Evolutionary conservation across 2,888 invertebrate genomes (phyloP), one percentile per base, ranked within the genome.

Genomic region (Caprella mutica): DNA sequence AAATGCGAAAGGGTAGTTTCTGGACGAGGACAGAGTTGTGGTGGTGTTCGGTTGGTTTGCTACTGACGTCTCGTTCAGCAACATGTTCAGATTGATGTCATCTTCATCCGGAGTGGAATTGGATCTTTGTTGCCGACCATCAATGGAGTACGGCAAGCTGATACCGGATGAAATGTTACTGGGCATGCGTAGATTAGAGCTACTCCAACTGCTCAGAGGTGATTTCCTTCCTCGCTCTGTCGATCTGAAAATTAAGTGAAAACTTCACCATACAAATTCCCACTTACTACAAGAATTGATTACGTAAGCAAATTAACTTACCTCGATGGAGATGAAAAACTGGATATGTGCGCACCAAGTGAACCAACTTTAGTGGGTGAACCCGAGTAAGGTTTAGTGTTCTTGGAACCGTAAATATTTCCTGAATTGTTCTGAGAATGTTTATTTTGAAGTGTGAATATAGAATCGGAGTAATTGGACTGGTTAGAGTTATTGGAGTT

Each of bases 181-280:
- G n/a, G n/a, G n/a, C n/a, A n/a, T n/a, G n/a, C n/a, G n/a, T n/a
- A n/a, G n/a, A n/a, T n/a, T n/a, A n/a, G n/a, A n/a, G n/a, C 40
- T 23, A 21, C 61, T 57, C 61, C 61, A 61, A 9, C 44, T 43
- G 26, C 46, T 61, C 21, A 52, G 50, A n/a, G 61, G 61, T 21
- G 61, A 61, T 23, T 55, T 54, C 6, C 48, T 40, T 30, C 54
- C 30, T 27, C 57, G 52, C 14, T 61, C 61, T 23, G 42, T 39
- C 12, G 8, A 39, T 39, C 60, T 60, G 53, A 1, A 29, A n/a
- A n/a, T n/a, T n/a, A n/a, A n/a, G n/a, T n/a, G n/a, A n/a, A n/a
- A n/a, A n/a, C n/a, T n/a, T n/a, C n/a, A n/a, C n/a, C n/a, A n/a
- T n/a, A n/a, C n/a, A n/a, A n/a, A n/a, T n/a, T n/a, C n/a, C n/a